Percentiles rank a stretch among this genome's conserved stretches.
Evolutionary conservation across 2,888 invertebrate genomes (phyloP).

Genomic region (Tenthredo scrophulariae): DNA sequence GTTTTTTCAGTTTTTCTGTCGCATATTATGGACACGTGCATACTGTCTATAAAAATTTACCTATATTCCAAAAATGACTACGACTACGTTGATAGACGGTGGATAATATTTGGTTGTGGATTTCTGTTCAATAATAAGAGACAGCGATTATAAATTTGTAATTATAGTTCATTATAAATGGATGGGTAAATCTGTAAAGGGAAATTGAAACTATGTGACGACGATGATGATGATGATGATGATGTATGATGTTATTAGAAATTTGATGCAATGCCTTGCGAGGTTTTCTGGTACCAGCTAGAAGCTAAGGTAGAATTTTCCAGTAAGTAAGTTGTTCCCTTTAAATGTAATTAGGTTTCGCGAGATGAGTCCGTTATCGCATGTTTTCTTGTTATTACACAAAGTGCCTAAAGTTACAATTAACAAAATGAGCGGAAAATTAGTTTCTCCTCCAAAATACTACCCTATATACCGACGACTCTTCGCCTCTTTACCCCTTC

Average conservation of each 20-base stretch:
- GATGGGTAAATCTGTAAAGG: neutral
- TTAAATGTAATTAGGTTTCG: slow-evolving; percentile 45
- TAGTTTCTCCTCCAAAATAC: slow-evolving; percentile 60
- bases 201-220: neutral
- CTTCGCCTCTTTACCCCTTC: slow-evolving; percentile 51
- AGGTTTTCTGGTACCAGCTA: neutral
- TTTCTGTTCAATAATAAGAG: neutral
- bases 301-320: slow-evolving; percentile 11
- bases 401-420: slow-evolving; percentile 60
- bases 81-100: neutral
- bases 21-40: neutral
- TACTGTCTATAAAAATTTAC: neutral
- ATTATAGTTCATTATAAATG: neutral
- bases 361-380: slow-evolving; percentile 56
- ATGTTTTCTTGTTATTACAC: slow-evolving; percentile 62
- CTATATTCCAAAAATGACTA: neutral
- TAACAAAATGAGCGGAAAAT: slow-evolving; percentile 65
- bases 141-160: neutral
- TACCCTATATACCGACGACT: neutral
- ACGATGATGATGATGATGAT: neutral
- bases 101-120: neutral
- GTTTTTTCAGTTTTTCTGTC: neutral
- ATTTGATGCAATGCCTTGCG: neutral
- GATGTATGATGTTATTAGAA: neutral
- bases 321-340: slow-evolving; percentile 37